Percentiles rank a stretch among this genome's conserved stretches.
These are phyloP conservation scores for Spinus olivaceus DNA, from an alignment of 2,797 vertebrate species.

Conservation along the genomic window DNA sequence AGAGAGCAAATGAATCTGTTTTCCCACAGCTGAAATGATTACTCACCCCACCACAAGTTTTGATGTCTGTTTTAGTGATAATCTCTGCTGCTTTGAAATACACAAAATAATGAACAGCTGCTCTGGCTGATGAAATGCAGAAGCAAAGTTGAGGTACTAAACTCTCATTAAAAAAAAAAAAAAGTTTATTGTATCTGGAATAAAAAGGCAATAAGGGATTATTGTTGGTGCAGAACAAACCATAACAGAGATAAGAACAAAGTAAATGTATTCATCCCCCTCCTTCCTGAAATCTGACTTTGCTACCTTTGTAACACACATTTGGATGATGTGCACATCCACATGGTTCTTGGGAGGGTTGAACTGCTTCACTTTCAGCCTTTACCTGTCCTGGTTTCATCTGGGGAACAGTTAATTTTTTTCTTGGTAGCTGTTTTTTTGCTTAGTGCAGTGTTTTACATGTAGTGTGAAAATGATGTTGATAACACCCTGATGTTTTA, in stretches of 20 bases:
- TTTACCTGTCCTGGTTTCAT: background rate
- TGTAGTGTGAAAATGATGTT: background rate
- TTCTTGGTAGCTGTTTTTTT: background rate
- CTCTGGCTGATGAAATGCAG: constrained; percentile 37
- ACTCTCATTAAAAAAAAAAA: background rate
- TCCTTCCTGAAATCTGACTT: background rate
- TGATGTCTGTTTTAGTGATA: constrained; percentile 44
- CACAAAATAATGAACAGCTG: constrained; percentile 45
- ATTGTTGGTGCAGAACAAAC: background rate
- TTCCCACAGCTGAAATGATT: constrained; percentile 24
- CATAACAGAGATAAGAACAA: background rate
- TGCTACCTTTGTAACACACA: background rate
- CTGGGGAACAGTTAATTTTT: background rate
- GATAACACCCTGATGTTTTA: background rate
- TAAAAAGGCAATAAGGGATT: background rate
- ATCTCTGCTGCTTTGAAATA: constrained; percentile 29
- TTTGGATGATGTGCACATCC: background rate
- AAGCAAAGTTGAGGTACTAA: constrained; percentile 33
- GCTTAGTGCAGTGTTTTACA: background rate
- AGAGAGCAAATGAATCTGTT: constrained; percentile 43
- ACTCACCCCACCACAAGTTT: background rate
- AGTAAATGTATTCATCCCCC: background rate
- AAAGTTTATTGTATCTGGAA: background rate
- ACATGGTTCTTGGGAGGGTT: background rate
- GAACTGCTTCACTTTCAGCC: background rate